Evolutionary conservation across 1,140 invertebrate genomes (phyloP), one percentile per base, ranked within the genome.

Genomic region (Andricus grossulariae): DNA sequence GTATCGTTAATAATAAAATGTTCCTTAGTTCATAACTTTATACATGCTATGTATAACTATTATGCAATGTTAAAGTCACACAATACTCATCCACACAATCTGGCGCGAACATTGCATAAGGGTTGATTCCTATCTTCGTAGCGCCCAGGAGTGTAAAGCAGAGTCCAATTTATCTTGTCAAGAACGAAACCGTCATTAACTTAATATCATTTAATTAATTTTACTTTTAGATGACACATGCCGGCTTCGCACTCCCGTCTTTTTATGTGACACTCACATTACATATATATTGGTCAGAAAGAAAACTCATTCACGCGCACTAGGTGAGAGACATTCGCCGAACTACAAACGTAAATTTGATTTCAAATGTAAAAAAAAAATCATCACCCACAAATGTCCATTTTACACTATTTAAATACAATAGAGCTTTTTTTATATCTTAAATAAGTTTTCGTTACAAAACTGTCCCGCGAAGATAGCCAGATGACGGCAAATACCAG

Each of bases 381-480:
- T 85, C 83, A 87, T 90, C 89, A 88, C 87, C 87, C 89, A 90
- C 86, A 88, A 87, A 88, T 89, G 88, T 91, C 83, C 90, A 91
- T 91, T 90, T 91, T 91, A 91, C 90, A 91, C 89, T 91, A 91
- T 91, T 91, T 91, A 91, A 91, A 91, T 91, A 91, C 88, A 91
- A 91, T 91, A 90, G 85, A 90, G 83, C 86, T 91, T 91, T 90
- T 86, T 83, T 87, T 89, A 86, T 85, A 88, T 91, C 87, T 91
- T 91, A 91, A 91, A 91, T 91, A 91, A 91, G 89, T 91, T 90
- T 90, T 85, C 81, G 73, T 87, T 91, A 90, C 86, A 91, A 90
- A 91, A 91, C 81, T 87, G 88, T 91, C 86, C 84, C 86, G 85
- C 85, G 85, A 88, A 86, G 84, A 90, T 88, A 90, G 87, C 86